Conservation (phyloP, 2,888 invertebrate species). For the Acanthosoma haemorrhoidale region DNA sequence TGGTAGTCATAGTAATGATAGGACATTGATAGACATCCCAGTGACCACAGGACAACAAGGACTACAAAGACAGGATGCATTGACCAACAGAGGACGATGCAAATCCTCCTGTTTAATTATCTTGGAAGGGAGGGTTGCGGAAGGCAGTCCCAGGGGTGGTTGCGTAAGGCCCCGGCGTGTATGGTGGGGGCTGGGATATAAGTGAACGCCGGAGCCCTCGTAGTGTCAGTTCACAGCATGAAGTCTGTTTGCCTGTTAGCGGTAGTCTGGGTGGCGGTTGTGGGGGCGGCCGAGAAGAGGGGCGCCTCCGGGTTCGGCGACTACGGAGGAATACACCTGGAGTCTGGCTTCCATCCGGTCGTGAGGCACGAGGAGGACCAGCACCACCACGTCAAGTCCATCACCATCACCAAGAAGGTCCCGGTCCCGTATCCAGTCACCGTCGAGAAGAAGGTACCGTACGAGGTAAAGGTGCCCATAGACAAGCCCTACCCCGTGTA, state of each 20-base stretch:
- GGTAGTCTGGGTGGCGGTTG: neutral
- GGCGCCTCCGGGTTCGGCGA: conserved; percentile 39
- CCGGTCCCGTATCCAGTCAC: conserved; percentile 66
- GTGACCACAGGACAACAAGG: too few relatives aligned
- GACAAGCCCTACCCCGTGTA: conserved; percentile 59
- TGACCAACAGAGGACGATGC: conserved; percentile 2
- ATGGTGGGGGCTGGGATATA: neutral
- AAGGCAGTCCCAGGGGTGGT: neutral
- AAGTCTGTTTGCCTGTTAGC: neutral
- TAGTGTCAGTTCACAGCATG: neutral
- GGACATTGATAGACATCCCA: too few relatives aligned
- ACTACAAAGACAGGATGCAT: conserved; percentile 6
- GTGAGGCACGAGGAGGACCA: conserved; percentile 44
- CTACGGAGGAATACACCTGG: conserved; percentile 37
- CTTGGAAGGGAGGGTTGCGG: neutral
- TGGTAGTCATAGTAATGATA: too few relatives aligned
- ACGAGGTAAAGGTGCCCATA: conserved; percentile 59
- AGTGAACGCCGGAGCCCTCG: neutral
- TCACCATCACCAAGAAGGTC: conserved; percentile 65
- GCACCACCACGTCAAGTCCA: conserved; percentile 62
- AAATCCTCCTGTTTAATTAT: neutral
- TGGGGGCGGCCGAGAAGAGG: conserved; percentile 39
- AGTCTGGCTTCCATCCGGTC: conserved; percentile 31
- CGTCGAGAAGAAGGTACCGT: conserved; percentile 55
- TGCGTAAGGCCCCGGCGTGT: neutral